Evolutionary conservation across 2,888 invertebrate genomes (phyloP), one percentile per base, ranked within the genome.

Genomic region (Rhorus exstirpatorius): DNA sequence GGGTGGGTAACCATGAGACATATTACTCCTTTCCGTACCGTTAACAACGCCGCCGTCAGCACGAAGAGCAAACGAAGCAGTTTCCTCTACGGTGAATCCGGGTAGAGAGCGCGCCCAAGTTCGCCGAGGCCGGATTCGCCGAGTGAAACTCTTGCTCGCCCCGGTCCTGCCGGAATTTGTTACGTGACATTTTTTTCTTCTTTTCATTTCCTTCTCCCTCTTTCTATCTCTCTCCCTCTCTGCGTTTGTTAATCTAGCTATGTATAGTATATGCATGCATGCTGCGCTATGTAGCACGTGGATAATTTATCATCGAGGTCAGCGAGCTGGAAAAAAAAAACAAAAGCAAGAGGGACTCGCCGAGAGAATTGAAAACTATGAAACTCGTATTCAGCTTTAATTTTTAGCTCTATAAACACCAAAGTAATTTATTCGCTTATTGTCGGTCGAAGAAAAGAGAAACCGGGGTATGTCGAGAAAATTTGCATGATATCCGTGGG

Each of bases 31-130:
- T 82, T 79, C 82, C 82, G 82, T 82, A 79, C 78, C 82, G 82
- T 82, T 82, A 82, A 82, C 82, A 82, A 82, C 78, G 82, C 70
- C 70, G 71, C 79, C 79, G 82, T 82, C 82, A 82, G 82, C 78
- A 82, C 82, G 78, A 82, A 78, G 78, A 82, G 82, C 82, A 82
- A 79, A 82, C 82, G 82, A 82, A 82, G 82, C 82, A 82, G 82
- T 82, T 82, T 82, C 74, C 74, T 82, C 74, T 41, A 78, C 74
- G 79, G 46, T 82, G 74, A 82, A 75, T 53, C 44, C 55, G 55
- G 55, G 35, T 12, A 41, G n/a, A 74, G 44, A 65, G 61, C 70
- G 74, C 60, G 72, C 67, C 68, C 79, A 79, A 82, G 79, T 82
- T 82, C 74, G 78, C 41, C 81, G 63, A 78, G 81, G 68, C 78